Base-by-base conservation (phyloP, 2,113 vertebrate species). In the Nicator chloris region DNA sequence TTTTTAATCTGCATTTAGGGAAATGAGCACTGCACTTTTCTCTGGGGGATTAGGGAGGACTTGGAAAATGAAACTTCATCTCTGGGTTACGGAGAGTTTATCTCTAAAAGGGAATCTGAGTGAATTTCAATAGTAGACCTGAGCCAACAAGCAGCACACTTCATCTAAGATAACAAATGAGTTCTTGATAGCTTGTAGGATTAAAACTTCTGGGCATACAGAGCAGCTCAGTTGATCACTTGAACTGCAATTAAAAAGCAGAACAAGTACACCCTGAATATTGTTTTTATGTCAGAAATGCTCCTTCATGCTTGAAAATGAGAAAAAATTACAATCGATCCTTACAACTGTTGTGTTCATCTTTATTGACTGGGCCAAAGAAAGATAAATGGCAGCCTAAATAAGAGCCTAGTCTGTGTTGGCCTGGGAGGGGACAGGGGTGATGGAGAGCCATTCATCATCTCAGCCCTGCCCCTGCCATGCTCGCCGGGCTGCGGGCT, bases 261-360 rank as follows among this genome's bases (percentile, higher is more conserved):
- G 95, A 95, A 89, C 92, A 51, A 75, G 86, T 66, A 59, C 80
- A 35, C 96, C 92, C 93, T 22, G 39, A 96, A 94, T 97, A 97
- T 96, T 96, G 95, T 98, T 96, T 97, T 97, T 96, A 71, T 98
- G 97, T 98, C 97, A 98, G 90, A 98, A 98, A 96, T 84, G 94
- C 64, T 97, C 97, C 94, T 94, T 97, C 73, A 56, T 93, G 95
- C 97, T 96, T 96, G 97, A 97, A 98, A 98, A 98, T 97, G 93
- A 98, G 97, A 98, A 98, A 98, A 98, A 98, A 98, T 98, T 96
- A 91, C 97, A 92, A 98, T 98, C 97, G 97, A 98, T 98, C 98
- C 94, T 89, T 97, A 98, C 97, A 98, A 97, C 97, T 98, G 98
- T 98, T 98, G 91, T 98, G 97, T 98, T 98, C 98, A 98, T 98